A percentile compares a stretch with the other conserved stretches of the same genome.
Conservation (phyloP, 2,888 invertebrate genomes). For the Andrena minutula region DNA sequence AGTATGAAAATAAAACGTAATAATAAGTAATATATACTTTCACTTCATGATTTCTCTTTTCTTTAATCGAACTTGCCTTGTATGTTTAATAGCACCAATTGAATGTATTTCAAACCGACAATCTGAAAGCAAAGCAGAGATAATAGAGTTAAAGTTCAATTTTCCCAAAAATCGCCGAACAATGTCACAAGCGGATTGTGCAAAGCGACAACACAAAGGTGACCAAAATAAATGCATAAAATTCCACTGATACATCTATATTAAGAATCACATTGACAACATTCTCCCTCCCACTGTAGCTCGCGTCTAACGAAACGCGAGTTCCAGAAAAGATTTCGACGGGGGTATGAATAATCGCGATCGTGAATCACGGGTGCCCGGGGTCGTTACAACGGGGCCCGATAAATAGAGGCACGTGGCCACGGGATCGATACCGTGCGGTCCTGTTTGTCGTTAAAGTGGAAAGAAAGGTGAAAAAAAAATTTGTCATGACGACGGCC, state of each 20-base stretch:
- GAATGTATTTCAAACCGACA: conserved; percentile 72
- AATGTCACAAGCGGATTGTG: conserved; percentile 10
- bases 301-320: conserved; percentile 31
- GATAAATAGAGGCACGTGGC: conserved; percentile 57
- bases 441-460: conserved; percentile 34
- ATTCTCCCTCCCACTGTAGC: conserved; percentile 39
- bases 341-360: conserved; percentile 13
- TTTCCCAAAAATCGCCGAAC: conserved; percentile 9
- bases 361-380: not conserved
- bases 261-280: conserved; percentile 63
- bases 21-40: not conserved
- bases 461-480: conserved; percentile 61
- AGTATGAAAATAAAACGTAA: not conserved
- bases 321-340: conserved; percentile 27
- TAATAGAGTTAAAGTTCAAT: conserved; percentile 12
- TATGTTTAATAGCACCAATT: conserved; percentile 69
- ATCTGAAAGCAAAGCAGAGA: conserved; percentile 68
- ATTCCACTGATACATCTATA: conserved; percentile 38
- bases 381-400: not conserved
- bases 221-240: conserved; percentile 41
- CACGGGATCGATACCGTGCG: conserved; percentile 6
- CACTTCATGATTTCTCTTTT: conserved; percentile 4
- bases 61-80: conserved; percentile 64
- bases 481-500: conserved; percentile 51
- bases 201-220: conserved; percentile 7